Base-by-base conservation (phyloP, 2,113 vertebrate species). In the Lates calcarifer region DNA sequence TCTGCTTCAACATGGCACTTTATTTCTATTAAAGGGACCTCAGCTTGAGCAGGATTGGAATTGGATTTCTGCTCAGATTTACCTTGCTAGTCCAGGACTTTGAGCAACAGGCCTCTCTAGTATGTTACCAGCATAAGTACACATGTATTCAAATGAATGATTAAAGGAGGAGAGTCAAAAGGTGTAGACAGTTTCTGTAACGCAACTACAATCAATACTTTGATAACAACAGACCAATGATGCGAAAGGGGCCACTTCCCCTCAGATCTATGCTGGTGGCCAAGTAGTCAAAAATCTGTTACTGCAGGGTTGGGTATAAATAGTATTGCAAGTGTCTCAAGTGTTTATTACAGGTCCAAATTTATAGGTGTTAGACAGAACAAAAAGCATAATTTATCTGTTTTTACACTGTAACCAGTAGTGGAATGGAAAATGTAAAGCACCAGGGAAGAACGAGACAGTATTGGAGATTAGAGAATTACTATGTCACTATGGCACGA, bases 1-100 rank as follows among this genome's bases (percentile, higher is more conserved):
- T 43, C 24, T 20, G 45, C 49, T 55, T 63, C 66, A 62, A 41
- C 57, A 17, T 2, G 26, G 43, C 66, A 62, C 57, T 78, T 78
- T 8, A 62, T 51, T 22, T 41, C 18, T 51, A 33, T 39, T 62
- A 70, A 55, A 53, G 26, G 9, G 14, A 61, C 66, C 24, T 51
- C 45, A n/a, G 65, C 18, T 9, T 39, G 43, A 18, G 43, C 20
- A 24, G 45, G 20, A 31, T 45, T 53, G 20, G 28, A 29, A 31
- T 45, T 53, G 20, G 28, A 29, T 31, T 47, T 75, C 35, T 41
- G 12, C 61, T 67, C 24, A 29, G 45, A 51, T 28, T 14, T 1
- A 51, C 29, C 33, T 31, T 37, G 31, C 11, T 24, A 14, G 47
- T 35, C 28, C 70, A 18, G 43, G 31, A 3, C 17, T 31, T 15